Conservation (phyloP, 2,888 invertebrate species). For the Macaria notata region DNA sequence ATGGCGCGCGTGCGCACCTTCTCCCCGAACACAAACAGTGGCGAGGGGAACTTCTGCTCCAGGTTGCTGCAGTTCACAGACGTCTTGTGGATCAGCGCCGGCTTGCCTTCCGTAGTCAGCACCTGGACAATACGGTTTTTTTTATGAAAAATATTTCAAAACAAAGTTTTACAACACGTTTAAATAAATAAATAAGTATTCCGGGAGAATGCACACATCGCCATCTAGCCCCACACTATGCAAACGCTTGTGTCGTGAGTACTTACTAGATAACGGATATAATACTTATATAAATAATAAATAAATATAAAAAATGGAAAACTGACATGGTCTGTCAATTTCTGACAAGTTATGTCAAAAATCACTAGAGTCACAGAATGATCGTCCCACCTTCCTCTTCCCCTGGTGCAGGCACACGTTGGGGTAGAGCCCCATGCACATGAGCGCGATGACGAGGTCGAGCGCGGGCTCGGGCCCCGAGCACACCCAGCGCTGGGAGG, state of each 20-base stretch:
- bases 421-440: slow-evolving; percentile 96
- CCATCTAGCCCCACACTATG: no score
- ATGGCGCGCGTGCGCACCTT: slow-evolving; percentile 98
- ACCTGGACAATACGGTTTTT: slow-evolving; percentile 75
- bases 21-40: slow-evolving; percentile 98
- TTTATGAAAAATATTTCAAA: no score
- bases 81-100: slow-evolving; percentile 97
- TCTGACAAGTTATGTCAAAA: no score
- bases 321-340: no score
- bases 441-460: slow-evolving; percentile 91
- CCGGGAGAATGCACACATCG: no score
- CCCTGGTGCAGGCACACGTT: slow-evolving; percentile 98
- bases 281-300: no score
- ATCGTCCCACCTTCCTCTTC: slow-evolving; percentile 88
- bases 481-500: slow-evolving; percentile 88
- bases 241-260: no score
- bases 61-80: slow-evolving; percentile 96
- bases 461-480: slow-evolving; percentile 89
- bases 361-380: no score
- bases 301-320: no score
- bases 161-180: no score
- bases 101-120: slow-evolving; percentile 96
- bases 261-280: no score
- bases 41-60: slow-evolving; percentile 93
- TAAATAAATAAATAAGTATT: no score